These are phyloP conservation scores for Cantharis flavilabris DNA, from an alignment of 2,888 invertebrate genomes.

Conservation along the genomic window DNA sequence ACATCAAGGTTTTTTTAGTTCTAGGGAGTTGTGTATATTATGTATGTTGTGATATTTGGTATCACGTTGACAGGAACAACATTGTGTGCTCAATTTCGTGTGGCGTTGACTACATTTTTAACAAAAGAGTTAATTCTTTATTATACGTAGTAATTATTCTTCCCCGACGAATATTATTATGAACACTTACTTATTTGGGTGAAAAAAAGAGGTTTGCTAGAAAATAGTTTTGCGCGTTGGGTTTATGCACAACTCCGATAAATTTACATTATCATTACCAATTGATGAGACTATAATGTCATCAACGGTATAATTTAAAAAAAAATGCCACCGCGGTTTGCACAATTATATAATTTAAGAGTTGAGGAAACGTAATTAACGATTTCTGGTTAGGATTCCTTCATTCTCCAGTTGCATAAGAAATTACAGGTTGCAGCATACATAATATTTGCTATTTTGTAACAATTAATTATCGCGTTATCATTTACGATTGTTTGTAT, in stretches of 20 bases:
- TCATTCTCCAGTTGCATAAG: background rate
- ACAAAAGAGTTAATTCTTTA: background rate
- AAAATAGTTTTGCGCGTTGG: no score
- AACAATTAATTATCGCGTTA: background rate
- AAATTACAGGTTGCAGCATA: background rate
- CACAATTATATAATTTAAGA: background rate
- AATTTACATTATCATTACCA: background rate
- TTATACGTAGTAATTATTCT: background rate
- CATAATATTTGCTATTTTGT: background rate
- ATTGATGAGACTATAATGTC: background rate
- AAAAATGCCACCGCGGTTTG: background rate
- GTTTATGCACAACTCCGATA: no score
- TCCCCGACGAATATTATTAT: no score
- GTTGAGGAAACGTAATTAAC: background rate
- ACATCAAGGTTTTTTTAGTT: conserved; percentile 11
- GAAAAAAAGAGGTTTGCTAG: no score
- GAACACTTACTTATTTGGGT: no score
- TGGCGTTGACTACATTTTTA: conserved; percentile 17
- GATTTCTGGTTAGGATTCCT: background rate
- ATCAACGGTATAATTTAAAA: background rate
- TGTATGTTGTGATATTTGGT: conserved; percentile 21
- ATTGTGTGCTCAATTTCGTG: conserved; percentile 36
- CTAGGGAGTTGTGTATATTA: background rate
- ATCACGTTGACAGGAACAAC: conserved; percentile 35
- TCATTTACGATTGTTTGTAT: background rate